A percentile compares a stretch with the other conserved stretches of the same genome.
Evolutionary conservation across 1,140 invertebrate genomes (phyloP).

Genomic region (Drosophila bifasciata): DNA sequence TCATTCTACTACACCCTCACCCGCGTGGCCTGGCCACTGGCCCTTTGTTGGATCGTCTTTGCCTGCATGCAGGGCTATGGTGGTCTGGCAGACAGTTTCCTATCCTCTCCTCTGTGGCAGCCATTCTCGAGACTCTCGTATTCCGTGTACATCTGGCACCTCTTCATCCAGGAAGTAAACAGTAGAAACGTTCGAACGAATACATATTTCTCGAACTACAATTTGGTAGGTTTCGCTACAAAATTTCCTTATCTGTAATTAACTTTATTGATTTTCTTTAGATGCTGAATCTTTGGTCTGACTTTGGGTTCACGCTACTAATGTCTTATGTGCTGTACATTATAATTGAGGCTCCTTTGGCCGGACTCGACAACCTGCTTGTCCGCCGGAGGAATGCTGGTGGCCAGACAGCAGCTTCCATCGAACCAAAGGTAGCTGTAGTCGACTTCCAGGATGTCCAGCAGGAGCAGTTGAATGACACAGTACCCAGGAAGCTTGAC

Average conservation of each 20-base stretch:
- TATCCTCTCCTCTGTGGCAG: conserved; percentile 84
- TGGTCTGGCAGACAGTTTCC: conserved; percentile 85
- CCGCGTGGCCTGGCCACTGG: conserved; percentile 86
- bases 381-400: neutral
- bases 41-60: conserved; percentile 88
- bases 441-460: too few species aligned
- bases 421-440: neutral
- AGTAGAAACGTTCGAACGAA: conserved; percentile 36
- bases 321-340: conserved; percentile 35
- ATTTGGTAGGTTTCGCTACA: conserved; percentile 32
- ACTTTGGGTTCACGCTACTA: conserved; percentile 39
- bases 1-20: conserved; percentile 87
- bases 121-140: conserved; percentile 84
- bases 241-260: neutral
- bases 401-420: neutral
- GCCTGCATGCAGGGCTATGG: conserved; percentile 88
- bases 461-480: too few species aligned
- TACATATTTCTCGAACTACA: conserved; percentile 51
- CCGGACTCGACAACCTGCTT: conserved; percentile 21
- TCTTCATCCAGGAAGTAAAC: conserved; percentile 56
- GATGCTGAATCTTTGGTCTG: conserved; percentile 44
- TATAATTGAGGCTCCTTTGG: conserved; percentile 45
- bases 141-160: conserved; percentile 85
- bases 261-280: neutral
- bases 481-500: too few species aligned